A percentile compares a stretch with the other conserved stretches of the same genome.
Evolutionary conservation across 2,113 vertebrate species (phyloP).

Genomic region (Polyodon spathula): DNA sequence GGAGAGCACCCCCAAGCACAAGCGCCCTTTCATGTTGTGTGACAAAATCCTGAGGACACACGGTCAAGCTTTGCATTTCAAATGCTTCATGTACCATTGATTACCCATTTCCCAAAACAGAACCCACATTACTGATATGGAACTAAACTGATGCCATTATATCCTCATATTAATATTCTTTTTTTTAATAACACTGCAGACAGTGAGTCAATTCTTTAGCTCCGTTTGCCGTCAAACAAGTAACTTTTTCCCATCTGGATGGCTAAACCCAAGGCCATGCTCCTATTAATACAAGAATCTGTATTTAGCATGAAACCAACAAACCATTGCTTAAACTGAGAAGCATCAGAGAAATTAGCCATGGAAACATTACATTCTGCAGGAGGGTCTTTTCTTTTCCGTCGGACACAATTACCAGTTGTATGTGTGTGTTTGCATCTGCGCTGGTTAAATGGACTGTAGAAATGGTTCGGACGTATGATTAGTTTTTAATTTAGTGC

Average conservation of each 20-base stretch:
- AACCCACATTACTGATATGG: slow-evolving; percentile 67
- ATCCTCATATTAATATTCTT: slow-evolving; percentile 56
- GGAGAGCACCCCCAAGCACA: slow-evolving; percentile 65
- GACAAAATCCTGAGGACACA: slow-evolving; percentile 69
- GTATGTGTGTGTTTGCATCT: slow-evolving; percentile 41
- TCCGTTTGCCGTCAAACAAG: slow-evolving; percentile 66
- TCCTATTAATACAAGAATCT: slow-evolving; percentile 95
- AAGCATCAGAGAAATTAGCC: slow-evolving; percentile 61
- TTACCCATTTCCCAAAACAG: slow-evolving; percentile 68
- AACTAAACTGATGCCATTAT: slow-evolving; percentile 88
- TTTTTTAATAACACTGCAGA: slow-evolving; percentile 57
- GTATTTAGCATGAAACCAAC: slow-evolving; percentile 87
- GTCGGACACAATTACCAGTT: slow-evolving; percentile 46
- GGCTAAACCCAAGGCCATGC: slow-evolving; percentile 62
- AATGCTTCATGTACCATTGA: slow-evolving; percentile 57
- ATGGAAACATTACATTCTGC: slow-evolving; percentile 57
- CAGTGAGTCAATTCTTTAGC: slow-evolving; percentile 78
- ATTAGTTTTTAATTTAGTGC: slow-evolving; percentile 56
- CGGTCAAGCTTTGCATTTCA: slow-evolving; percentile 74
- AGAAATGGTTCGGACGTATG: slow-evolving; percentile 54
- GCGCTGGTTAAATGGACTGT: slow-evolving; percentile 52
- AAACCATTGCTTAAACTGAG: slow-evolving; percentile 59
- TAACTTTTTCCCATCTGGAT: slow-evolving; percentile 72
- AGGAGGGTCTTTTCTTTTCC: slow-evolving; percentile 61
- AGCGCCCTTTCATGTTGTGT: slow-evolving; percentile 81